These are phyloP conservation scores for Trichopria drosophilae DNA, from an alignment of 2,888 invertebrate genomes.

Conservation along the genomic window DNA sequence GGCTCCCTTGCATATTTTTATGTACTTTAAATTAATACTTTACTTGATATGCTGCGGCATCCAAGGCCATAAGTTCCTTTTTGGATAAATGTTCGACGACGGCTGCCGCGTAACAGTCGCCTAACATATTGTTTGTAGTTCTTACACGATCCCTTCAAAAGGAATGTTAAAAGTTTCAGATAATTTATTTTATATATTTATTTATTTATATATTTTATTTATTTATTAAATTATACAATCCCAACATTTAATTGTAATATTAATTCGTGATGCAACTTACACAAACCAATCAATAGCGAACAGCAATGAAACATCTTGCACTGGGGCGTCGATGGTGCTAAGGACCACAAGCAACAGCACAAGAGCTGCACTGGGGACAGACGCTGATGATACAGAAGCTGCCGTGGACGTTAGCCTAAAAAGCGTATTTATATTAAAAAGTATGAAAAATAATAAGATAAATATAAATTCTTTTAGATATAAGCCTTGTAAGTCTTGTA, in stretches of 20 bases:
- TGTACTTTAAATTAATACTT: too few species aligned
- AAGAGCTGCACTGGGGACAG: slow-evolving; percentile 83
- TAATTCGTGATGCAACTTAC: too few species aligned
- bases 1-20: too few species aligned
- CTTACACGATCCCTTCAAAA: slow-evolving; percentile 76
- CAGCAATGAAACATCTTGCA: slow-evolving; percentile 77
- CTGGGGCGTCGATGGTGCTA: slow-evolving; percentile 80
- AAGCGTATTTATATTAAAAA: slow-evolving; percentile 35
- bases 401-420: slow-evolving; percentile 78
- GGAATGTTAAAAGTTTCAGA: not conserved
- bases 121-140: slow-evolving; percentile 86
- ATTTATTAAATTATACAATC: too few species aligned
- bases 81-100: slow-evolving; percentile 82
- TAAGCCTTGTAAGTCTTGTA: not conserved
- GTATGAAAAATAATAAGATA: slow-evolving; percentile 10
- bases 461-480: not conserved
- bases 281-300: slow-evolving; percentile 91
- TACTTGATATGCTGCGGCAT: slow-evolving; percentile 68
- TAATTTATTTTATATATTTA: not conserved
- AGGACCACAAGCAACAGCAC: slow-evolving; percentile 80
- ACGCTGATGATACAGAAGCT: slow-evolving; percentile 86
- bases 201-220: too few species aligned
- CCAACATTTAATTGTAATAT: too few species aligned
- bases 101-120: slow-evolving; percentile 85
- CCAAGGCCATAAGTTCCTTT: slow-evolving; percentile 77